These are phyloP conservation scores for Gasterosteus nipponicus DNA, from an alignment of 2,113 vertebrate genomes.

Conservation along the genomic window DNA sequence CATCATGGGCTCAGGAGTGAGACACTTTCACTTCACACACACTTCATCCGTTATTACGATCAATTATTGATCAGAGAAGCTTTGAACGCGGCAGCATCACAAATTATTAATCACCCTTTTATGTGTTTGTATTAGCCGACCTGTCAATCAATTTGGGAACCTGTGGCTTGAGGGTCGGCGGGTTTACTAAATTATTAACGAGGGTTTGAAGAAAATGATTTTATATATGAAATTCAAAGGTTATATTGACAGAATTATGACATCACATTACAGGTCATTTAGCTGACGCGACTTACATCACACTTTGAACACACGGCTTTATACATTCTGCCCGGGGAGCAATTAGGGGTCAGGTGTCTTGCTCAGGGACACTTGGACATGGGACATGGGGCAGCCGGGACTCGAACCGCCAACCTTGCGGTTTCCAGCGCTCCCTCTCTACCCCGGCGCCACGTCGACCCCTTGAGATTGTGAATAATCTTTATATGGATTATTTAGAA, in stretches of 20 bases:
- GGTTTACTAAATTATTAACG: not conserved
- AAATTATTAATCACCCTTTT: conserved; percentile 8
- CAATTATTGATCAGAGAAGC: conserved; percentile 20
- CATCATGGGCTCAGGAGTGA: not conserved
- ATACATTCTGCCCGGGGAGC: too few species aligned
- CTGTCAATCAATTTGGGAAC: not conserved
- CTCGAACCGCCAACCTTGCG: too few species aligned
- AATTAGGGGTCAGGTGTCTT: too few species aligned
- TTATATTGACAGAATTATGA: too few species aligned
- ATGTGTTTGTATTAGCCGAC: not conserved
- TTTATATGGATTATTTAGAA: not conserved
- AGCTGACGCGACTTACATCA: too few species aligned
- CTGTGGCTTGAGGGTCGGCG: not conserved
- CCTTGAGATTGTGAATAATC: not conserved
- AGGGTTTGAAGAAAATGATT: not conserved
- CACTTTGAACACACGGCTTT: too few species aligned
- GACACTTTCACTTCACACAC: not conserved
- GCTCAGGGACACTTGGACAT: too few species aligned
- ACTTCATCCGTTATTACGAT: not conserved
- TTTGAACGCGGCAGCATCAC: not conserved
- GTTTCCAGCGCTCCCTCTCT: too few species aligned
- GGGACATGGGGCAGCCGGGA: too few species aligned
- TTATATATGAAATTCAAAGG: not conserved
- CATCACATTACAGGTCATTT: too few species aligned
- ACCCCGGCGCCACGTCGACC: too few species aligned